Conservation (phyloP, 2,888 invertebrate species). For the Sturmia bella region DNA sequence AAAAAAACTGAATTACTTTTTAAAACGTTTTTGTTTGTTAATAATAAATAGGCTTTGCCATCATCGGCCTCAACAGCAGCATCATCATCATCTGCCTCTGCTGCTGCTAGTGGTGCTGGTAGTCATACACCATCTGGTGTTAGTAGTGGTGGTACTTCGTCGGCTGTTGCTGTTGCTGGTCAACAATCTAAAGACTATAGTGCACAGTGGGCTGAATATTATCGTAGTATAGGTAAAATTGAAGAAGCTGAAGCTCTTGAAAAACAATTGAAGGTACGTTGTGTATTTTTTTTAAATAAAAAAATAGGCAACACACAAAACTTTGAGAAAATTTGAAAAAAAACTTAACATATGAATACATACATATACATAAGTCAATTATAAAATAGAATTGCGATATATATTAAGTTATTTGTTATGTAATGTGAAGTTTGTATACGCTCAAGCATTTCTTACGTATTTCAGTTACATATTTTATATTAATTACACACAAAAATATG, state of each 20-base stretch:
- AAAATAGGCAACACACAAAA: constrained; percentile 59
- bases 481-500: too few relatives aligned
- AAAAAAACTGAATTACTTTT: constrained; percentile 62
- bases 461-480: too few relatives aligned
- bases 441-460: too few relatives aligned
- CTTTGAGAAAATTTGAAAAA: background rate
- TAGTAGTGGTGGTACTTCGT: constrained; percentile 68
- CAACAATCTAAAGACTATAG: constrained; percentile 90
- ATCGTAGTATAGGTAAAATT: constrained; percentile 95
- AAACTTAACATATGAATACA: too few relatives aligned
- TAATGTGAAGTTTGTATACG: too few relatives aligned
- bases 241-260: constrained; percentile 98
- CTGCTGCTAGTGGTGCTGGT: constrained; percentile 56
- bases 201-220: constrained; percentile 99
- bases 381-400: too few relatives aligned
- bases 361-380: too few relatives aligned
- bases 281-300: constrained; percentile 64
- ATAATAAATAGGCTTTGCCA: constrained; percentile 63
- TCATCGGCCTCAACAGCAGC: constrained; percentile 58
- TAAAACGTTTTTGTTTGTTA: constrained; percentile 63
- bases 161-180: constrained; percentile 71
- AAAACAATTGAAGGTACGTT: constrained; percentile 87
- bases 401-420: too few relatives aligned
- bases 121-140: constrained; percentile 54
- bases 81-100: constrained; percentile 54